phyloP scores from a whole-genome alignment of 2,797 vertebrate species.

The Pelobates cultripes region DNA sequence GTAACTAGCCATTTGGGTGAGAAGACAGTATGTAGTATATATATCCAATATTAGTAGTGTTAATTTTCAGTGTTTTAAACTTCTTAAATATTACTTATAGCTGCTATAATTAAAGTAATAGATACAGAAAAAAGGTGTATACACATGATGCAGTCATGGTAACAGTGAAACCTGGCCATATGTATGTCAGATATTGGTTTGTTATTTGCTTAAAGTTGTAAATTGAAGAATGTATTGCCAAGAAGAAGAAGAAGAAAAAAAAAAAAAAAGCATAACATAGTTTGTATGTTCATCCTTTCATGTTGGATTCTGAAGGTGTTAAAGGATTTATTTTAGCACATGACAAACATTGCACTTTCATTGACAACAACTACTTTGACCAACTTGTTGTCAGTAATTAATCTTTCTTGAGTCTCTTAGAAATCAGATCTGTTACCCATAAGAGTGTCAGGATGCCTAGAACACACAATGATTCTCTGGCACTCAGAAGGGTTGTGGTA shows the following conservation, averaged over 20 bases:
- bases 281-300: conserved; percentile 71
- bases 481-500: conserved; percentile 70
- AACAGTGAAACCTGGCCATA: not conserved
- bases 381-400: conserved; percentile 75
- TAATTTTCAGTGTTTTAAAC: no score
- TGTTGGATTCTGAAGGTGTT: conserved; percentile 69
- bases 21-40: no score
- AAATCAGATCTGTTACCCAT: conserved; percentile 78
- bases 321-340: conserved; percentile 68
- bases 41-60: no score
- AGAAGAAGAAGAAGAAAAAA: conserved; percentile 5
- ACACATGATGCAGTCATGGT: not conserved
- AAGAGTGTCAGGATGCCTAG: not conserved
- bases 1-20: no score
- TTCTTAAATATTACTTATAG: no score
- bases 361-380: conserved; percentile 69
- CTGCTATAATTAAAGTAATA: not conserved
- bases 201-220: conserved; percentile 1
- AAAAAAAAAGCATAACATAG: conserved; percentile 58
- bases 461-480: not conserved
- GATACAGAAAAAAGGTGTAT: not conserved
- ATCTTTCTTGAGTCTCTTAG: conserved; percentile 74
- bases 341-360: conserved; percentile 72
- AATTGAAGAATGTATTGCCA: conserved; percentile 12
- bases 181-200: conserved; percentile 4